A percentile compares a stretch with the other conserved stretches of the same genome.
These are phyloP conservation scores for Capreolus pygargus DNA, from an alignment of 2,113 vertebrate genomes.

Conservation along the genomic window DNA sequence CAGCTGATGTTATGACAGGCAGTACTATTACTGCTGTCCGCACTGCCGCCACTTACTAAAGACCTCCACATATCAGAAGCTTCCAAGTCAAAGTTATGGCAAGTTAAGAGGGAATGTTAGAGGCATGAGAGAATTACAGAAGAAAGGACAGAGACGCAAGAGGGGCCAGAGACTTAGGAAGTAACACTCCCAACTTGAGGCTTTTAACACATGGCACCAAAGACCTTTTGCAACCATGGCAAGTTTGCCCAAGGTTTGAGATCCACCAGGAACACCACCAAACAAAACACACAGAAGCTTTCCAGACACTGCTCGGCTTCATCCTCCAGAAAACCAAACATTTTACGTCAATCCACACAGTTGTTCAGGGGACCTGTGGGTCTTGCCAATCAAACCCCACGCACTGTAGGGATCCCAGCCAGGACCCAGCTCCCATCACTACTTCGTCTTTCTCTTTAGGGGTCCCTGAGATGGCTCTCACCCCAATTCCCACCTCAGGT, in stretches of 20 bases:
- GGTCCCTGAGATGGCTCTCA: not conserved
- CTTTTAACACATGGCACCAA: not conserved
- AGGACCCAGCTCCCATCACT: not conserved
- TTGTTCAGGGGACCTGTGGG: accelerated
- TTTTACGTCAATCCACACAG: not conserved
- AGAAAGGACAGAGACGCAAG: not conserved
- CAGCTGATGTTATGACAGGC: accelerated
- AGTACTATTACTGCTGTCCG: accelerated
- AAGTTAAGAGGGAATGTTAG: not conserved
- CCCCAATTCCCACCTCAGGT: not conserved
- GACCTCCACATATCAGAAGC: not conserved
- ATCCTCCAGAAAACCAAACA: not conserved
- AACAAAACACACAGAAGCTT: not conserved
- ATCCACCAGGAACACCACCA: not conserved
- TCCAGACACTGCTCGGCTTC: not conserved
- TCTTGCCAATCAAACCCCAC: not conserved
- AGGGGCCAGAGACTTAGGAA: not conserved
- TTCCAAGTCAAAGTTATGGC: not conserved
- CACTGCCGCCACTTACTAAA: not conserved
- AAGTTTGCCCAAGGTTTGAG: not conserved
- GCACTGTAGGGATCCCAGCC: not conserved
- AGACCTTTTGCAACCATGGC: not conserved
- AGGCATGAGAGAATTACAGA: not conserved
- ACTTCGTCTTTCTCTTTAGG: not conserved
- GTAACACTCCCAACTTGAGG: not conserved